These are phyloP conservation scores for Meteorus sp. DNA, from an alignment of 1,140 invertebrate genomes.

Conservation along the genomic window DNA sequence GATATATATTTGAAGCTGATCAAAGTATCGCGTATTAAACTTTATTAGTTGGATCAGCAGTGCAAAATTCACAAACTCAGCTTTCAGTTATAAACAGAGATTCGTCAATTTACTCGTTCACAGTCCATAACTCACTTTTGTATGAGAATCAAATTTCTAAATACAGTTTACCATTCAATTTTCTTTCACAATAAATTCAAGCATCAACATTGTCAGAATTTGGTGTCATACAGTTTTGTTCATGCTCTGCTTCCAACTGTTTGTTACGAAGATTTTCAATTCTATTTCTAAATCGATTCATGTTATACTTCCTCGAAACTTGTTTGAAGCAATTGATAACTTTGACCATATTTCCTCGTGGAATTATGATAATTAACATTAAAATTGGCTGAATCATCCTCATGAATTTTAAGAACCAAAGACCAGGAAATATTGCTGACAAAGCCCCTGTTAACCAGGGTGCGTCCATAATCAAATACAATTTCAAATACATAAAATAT, in stretches of 20 bases:
- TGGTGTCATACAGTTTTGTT: no score
- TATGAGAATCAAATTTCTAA: no score
- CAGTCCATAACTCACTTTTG: no score
- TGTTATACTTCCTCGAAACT: not conserved
- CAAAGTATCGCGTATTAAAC: not conserved
- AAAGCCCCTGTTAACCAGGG: constrained; percentile 42
- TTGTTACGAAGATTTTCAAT: no score
- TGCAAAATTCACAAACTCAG: no score
- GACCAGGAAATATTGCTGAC: constrained; percentile 37
- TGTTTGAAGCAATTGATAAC: constrained; percentile 21
- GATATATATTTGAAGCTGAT: not conserved
- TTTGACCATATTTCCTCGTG: constrained; percentile 27
- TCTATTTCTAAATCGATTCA: no score
- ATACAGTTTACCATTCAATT: no score
- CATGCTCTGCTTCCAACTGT: no score
- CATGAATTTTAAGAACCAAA: constrained; percentile 46
- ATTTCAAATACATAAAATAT: constrained; percentile 42
- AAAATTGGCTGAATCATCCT: constrained; percentile 43
- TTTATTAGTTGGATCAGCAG: not conserved
- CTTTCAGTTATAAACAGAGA: not conserved
- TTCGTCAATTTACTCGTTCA: no score
- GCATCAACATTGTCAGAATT: no score
- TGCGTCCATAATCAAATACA: constrained; percentile 46
- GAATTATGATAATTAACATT: constrained; percentile 41
- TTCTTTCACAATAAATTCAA: no score